Conservation (phyloP, 2,888 invertebrate genomes). For the Amphipoea oculea region DNA sequence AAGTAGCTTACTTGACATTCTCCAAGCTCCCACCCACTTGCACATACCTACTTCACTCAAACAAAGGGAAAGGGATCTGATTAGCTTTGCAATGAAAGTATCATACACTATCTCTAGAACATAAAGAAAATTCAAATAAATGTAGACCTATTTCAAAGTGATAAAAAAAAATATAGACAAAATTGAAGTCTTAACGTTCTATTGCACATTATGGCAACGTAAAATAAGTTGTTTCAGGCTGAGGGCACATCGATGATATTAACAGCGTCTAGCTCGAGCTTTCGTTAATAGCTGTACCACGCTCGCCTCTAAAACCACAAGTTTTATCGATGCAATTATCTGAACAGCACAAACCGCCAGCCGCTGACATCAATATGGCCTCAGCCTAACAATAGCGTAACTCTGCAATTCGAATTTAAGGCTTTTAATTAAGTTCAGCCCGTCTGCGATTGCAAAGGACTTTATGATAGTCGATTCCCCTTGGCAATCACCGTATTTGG, state of each 20-base stretch:
- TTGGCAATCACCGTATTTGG: conserved; percentile 60
- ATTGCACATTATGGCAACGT: conserved; percentile 19
- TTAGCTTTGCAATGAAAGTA: conserved; percentile 31
- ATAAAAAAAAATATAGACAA: neutral
- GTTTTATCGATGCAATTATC: conserved; percentile 76
- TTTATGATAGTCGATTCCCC: conserved; percentile 69
- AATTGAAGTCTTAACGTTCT: neutral
- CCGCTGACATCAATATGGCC: conserved; percentile 69
- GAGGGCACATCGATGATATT: conserved; percentile 54
- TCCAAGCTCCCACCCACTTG: conserved; percentile 24
- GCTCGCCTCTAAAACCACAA: conserved; percentile 65
- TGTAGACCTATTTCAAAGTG: neutral
- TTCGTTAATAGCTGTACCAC: conserved; percentile 51
- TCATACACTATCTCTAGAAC: conserved; percentile 5
- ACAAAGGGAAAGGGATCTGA: conserved; percentile 42
- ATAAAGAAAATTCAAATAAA: neutral
- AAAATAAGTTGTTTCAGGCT: conserved; percentile 58
- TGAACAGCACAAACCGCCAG: conserved; percentile 64
- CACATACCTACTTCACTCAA: conserved; percentile 25
- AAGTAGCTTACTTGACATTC: conserved; percentile 48
- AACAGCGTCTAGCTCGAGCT: conserved; percentile 35
- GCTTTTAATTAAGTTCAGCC: conserved; percentile 75
- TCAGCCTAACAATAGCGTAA: conserved; percentile 70
- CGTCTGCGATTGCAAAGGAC: conserved; percentile 65
- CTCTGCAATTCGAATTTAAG: conserved; percentile 71